Conservation (phyloP, 2,797 vertebrate genomes). For the Myripristis jacobus region DNA sequence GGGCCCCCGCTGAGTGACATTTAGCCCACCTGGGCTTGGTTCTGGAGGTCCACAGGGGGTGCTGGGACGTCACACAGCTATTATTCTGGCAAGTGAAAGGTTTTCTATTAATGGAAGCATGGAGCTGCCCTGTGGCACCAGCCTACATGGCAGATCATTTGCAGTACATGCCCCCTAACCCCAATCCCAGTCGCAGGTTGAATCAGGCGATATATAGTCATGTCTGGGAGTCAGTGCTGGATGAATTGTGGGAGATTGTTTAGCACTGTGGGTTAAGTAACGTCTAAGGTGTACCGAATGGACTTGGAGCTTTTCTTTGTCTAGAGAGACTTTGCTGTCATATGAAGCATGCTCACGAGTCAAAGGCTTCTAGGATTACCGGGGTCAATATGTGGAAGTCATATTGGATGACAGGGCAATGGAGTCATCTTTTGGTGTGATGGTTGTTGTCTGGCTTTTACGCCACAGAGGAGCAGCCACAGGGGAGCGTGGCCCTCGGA, state of each 20-base stretch:
- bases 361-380: constrained; percentile 28
- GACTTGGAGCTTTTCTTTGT: not conserved
- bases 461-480: constrained; percentile 20
- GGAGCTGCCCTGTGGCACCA: constrained; percentile 41
- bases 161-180: constrained; percentile 36
- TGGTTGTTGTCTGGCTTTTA: constrained; percentile 32
- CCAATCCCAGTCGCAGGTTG: constrained; percentile 34
- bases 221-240: constrained; percentile 8
- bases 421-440: constrained; percentile 38
- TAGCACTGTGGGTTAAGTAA: not conserved
- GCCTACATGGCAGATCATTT: constrained; percentile 34
- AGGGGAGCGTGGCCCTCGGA: constrained; percentile 15
- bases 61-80: constrained; percentile 50
- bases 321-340: constrained; percentile 3
- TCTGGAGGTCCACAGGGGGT: constrained; percentile 40
- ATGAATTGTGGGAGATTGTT: constrained; percentile 3
- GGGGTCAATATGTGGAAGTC: constrained; percentile 33
- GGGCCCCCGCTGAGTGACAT: constrained; percentile 73
- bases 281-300: not conserved
- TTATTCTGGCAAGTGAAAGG: constrained; percentile 59
- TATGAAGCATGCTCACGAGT: constrained; percentile 27
- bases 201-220: not conserved
- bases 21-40: constrained; percentile 56
- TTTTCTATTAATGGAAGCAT: constrained; percentile 73
- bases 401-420: constrained; percentile 34